phyloP scores from a whole-genome alignment of 2,888 invertebrate genomes.

The Oscheius sp. region DNA sequence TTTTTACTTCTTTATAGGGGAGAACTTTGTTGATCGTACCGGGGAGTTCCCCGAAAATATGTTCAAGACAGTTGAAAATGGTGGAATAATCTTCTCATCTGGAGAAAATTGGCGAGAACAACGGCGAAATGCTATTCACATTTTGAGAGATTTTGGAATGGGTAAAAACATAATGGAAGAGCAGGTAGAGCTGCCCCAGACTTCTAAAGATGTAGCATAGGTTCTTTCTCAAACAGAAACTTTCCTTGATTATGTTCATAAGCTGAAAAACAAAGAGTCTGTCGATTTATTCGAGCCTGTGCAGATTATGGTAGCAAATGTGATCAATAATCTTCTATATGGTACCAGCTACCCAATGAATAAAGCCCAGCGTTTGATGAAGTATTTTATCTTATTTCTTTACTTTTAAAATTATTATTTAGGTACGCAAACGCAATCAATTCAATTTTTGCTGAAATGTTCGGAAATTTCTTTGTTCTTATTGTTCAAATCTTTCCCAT shows the following conservation, averaged over 20 bases:
- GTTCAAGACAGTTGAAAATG: slow-evolving; percentile 29
- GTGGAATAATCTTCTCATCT: slow-evolving; percentile 34
- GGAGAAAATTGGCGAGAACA: slow-evolving; percentile 52
- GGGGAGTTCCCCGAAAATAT: slow-evolving; percentile 33
- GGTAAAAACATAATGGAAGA: slow-evolving; percentile 52
- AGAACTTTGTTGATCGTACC: slow-evolving; percentile 29
- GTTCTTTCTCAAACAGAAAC: background rate
- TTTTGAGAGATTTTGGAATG: slow-evolving; percentile 51
- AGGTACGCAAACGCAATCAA: slow-evolving; percentile 4
- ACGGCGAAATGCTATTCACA: slow-evolving; percentile 46
- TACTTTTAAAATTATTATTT: too few relatives aligned
- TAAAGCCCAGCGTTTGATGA: slow-evolving; percentile 36
- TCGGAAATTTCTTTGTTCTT: background rate
- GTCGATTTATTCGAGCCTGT: slow-evolving; percentile 41
- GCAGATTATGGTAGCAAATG: slow-evolving; percentile 53
- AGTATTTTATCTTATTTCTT: too few relatives aligned
- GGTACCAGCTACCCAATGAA: slow-evolving; percentile 43
- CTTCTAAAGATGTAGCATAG: background rate
- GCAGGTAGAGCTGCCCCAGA: slow-evolving; percentile 32
- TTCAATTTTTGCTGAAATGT: slow-evolving; percentile 1
- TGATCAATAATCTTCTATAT: slow-evolving; percentile 51
- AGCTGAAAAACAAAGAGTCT: background rate
- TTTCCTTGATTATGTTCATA: background rate
- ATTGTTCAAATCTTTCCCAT: slow-evolving; percentile 26
- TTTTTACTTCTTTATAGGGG: background rate